A percentile compares a stretch with the other conserved stretches of the same genome.
Evolutionary conservation across 1,140 invertebrate species (phyloP).

Genomic region (Drosophila arawakana): DNA sequence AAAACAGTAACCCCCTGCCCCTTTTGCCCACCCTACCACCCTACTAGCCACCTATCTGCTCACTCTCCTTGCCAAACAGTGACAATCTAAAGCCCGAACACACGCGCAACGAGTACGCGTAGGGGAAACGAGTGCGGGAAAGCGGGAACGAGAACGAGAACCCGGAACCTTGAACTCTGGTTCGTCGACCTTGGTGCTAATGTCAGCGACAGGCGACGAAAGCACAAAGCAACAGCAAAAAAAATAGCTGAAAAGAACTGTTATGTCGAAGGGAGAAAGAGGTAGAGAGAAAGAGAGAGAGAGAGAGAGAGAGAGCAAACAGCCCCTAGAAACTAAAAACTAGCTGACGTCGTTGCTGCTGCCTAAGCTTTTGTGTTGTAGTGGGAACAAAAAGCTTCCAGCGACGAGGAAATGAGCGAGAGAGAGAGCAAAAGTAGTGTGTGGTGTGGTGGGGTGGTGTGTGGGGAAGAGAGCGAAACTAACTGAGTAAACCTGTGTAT

Average conservation of each 20-base stretch:
- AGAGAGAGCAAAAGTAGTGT: neutral
- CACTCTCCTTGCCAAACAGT: neutral
- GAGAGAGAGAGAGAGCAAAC: conserved; percentile 7
- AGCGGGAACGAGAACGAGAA: conserved; percentile 27
- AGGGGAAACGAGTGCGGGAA: too few species aligned
- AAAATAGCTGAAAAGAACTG: conserved; percentile 29
- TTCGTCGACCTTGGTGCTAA: conserved; percentile 87
- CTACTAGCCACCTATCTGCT: neutral
- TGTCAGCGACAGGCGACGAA: conserved; percentile 60
- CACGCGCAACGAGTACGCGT: conserved; percentile 49
- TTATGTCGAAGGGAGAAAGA: neutral
- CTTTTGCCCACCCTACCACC: neutral
- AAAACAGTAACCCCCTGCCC: neutral
- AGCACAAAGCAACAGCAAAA: conserved; percentile 34
- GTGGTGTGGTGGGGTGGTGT: neutral
- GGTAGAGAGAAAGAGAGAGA: too few species aligned
- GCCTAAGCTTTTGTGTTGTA: conserved; percentile 33
- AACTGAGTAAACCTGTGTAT: neutral
- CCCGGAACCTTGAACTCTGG: conserved; percentile 86
- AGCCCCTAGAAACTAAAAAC: conserved; percentile 69
- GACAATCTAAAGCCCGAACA: conserved; percentile 34
- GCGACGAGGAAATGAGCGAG: conserved; percentile 57
- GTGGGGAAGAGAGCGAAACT: too few species aligned
- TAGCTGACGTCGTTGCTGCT: conserved; percentile 42
- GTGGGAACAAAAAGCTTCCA: conserved; percentile 56